Base-by-base conservation (phyloP, 1,140 invertebrate species). In the Xylocopa sonorina region DNA sequence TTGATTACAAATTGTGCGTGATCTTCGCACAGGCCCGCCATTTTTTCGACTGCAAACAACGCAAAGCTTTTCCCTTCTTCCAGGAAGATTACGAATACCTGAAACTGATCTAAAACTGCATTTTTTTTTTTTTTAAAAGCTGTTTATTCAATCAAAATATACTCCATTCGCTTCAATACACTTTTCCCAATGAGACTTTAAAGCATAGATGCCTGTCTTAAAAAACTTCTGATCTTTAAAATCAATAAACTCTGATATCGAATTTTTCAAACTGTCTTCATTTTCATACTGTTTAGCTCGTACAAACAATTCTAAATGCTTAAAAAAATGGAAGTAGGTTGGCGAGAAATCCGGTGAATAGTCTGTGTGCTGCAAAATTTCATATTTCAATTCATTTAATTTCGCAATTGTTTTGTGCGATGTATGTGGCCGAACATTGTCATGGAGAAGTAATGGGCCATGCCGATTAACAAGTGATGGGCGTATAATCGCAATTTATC, bases 321-420 rank as follows among this genome's bases (percentile, higher is more conserved):
- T 69, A 41, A 55, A 69, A 32, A 69, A 69, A 53, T 51, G 67
- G 24, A 69, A 69, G 34, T 69, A 50, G 43, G 48, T 69, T 57
- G 67, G 29, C 50, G 67, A 69, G 32, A 69, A 7, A 69, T 69
- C 27, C 67, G 67, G 43, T 69, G 67, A 69, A 69, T 69, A 50
- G 24, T 48, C 32, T 69, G 66, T 27, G 51, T 68, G 48, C 66
- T 68, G 66, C 66, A 68, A 68, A 68, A 68, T 16, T 68, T 68
- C 66, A 68, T 68, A 68, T 68, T 38, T 46, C 32, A 38, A 46
- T 63, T 63, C 24, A 63, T 32, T 63, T 32, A 38, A 46, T 46
- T 68, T 68, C 21, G 48, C 48, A 51, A 51, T 68, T 24, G 46
- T 68, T 58, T 34, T 34, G 29, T 58, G 14, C 38, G 46, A 55